Base-by-base conservation (phyloP, 2,888 invertebrate species). In the Poecilus cupreus region DNA sequence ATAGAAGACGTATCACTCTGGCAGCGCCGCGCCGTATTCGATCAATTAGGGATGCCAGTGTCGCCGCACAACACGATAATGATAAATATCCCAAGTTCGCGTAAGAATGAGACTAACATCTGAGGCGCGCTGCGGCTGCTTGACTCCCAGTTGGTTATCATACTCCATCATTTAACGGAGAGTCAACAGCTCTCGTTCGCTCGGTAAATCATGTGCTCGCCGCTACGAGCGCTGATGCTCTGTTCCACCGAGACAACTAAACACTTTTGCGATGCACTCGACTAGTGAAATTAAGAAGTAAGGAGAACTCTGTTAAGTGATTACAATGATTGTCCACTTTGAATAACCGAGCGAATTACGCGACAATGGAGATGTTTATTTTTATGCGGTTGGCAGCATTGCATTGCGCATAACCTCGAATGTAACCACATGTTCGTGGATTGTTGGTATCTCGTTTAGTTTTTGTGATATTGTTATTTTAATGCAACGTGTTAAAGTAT, bases 71-170 rank as follows among this genome's bases (percentile, higher is more conserved):
- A n/a, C 26, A 10, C 43, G 74, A 75, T 75, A 78, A 78, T 78
- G 78, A 78, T 78, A 78, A 64, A 78, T 78, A 68, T 49, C 64
- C 68, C 26, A 78, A 78, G 78, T 78, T 78, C 78, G 64, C 46
- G 68, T 64, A 60, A 78, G 68, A 64, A 78, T 78, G 46, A 46
- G 51, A 32, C 24, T 43, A 57, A 46, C 26, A 37, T 60, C 60
- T 11, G 16, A 0, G 51, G 60, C 2, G 16, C 11, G 13, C 18
- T 2, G 18, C 60, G 32, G 16, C 43, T 11, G 11, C 43, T 43
- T n/a, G 22, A 32, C 11, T 78, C 78, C 78, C 78, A 49, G 13
- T 68, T 20, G 78, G 16, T 24, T 60, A 43, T 77, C 46, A 77
- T 77, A 77, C 60, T 60, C 77, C 46, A 78, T 78, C 46, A 78